These are phyloP conservation scores for Chiloscyllium punctatum DNA, from an alignment of 2,797 vertebrate genomes.

Conservation along the genomic window DNA sequence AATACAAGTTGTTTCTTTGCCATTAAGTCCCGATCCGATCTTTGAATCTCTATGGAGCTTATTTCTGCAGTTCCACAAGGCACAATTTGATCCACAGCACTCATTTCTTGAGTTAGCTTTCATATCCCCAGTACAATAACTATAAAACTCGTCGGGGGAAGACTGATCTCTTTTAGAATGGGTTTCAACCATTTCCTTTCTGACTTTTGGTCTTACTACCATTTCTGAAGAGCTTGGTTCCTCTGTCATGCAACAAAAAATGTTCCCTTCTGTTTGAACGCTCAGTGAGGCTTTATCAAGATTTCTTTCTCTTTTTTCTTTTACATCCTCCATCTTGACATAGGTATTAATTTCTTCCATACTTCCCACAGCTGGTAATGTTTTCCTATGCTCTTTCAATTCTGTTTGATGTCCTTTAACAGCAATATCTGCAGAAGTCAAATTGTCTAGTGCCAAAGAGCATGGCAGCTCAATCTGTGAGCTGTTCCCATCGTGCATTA, in stretches of 20 bases:
- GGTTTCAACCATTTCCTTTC: conserved; percentile 51
- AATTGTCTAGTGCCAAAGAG: conserved; percentile 24
- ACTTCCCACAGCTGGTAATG: not conserved
- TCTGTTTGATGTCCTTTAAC: conserved; percentile 24
- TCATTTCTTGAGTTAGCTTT: conserved; percentile 44
- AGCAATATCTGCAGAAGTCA: not conserved
- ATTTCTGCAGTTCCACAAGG: conserved; percentile 46
- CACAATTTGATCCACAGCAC: conserved; percentile 43
- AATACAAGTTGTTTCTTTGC: conserved; percentile 44
- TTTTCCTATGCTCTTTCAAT: conserved; percentile 1
- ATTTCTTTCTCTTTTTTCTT: conserved; percentile 21
- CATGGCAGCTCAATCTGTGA: conserved; percentile 5
- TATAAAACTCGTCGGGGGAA: conserved; percentile 46
- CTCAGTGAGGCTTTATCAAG: conserved; percentile 36
- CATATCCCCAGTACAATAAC: conserved; percentile 44
- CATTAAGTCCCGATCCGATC: conserved; percentile 40
- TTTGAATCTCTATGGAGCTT: conserved; percentile 41
- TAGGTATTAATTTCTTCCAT: conserved; percentile 24
- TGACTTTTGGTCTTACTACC: conserved; percentile 72
- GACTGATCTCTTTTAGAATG: conserved; percentile 47
- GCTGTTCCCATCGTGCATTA: conserved; percentile 38
- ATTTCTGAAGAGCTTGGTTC: conserved; percentile 52
- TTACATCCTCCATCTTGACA: conserved; percentile 22
- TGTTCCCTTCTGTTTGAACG: conserved; percentile 44
- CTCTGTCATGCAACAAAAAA: conserved; percentile 41